Evolutionary conservation across 2,888 invertebrate genomes (phyloP).

Genomic region (Spialia ferax): DNA sequence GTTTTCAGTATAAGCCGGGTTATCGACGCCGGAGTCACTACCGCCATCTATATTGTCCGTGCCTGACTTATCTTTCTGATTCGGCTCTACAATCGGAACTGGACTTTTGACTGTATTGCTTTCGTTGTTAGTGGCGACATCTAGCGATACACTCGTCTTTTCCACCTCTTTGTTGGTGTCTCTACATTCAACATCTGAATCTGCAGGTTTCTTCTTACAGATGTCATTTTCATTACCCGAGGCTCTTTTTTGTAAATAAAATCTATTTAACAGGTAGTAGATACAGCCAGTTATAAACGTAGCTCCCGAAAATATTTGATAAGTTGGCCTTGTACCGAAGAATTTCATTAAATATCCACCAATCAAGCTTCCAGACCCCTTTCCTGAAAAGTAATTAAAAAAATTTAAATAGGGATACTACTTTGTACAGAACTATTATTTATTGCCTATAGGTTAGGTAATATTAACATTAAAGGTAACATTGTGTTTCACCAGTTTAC

Average conservation of each 20-base stretch:
- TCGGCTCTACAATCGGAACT: slow-evolving; percentile 43
- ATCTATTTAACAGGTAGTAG: slow-evolving; percentile 90
- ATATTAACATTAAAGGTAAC: too few species aligned
- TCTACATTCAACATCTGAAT: slow-evolving; percentile 66
- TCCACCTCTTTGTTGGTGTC: slow-evolving; percentile 59
- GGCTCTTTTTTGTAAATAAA: slow-evolving; percentile 87
- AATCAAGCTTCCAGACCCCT: slow-evolving; percentile 91
- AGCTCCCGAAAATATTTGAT: slow-evolving; percentile 89
- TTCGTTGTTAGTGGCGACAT: slow-evolving; percentile 62
- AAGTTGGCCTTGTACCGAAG: slow-evolving; percentile 90
- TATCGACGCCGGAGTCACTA: slow-evolving; percentile 80
- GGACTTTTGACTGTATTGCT: slow-evolving; percentile 43
- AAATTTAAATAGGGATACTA: too few species aligned
- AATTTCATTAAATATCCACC: slow-evolving; percentile 92
- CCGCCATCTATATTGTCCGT: slow-evolving; percentile 75
- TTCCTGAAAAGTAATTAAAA: slow-evolving; percentile 81
- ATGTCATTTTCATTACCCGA: slow-evolving; percentile 84
- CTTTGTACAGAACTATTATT: too few species aligned
- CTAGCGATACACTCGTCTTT: slow-evolving; percentile 57
- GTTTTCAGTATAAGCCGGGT: slow-evolving; percentile 73
- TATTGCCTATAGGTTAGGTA: too few species aligned
- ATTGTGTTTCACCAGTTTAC: too few species aligned
- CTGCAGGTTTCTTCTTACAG: slow-evolving; percentile 83
- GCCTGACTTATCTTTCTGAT: slow-evolving; percentile 56
- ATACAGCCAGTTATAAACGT: slow-evolving; percentile 88